Conservation (phyloP, 1,140 invertebrate genomes). For the Scaptomyza pallida region DNA sequence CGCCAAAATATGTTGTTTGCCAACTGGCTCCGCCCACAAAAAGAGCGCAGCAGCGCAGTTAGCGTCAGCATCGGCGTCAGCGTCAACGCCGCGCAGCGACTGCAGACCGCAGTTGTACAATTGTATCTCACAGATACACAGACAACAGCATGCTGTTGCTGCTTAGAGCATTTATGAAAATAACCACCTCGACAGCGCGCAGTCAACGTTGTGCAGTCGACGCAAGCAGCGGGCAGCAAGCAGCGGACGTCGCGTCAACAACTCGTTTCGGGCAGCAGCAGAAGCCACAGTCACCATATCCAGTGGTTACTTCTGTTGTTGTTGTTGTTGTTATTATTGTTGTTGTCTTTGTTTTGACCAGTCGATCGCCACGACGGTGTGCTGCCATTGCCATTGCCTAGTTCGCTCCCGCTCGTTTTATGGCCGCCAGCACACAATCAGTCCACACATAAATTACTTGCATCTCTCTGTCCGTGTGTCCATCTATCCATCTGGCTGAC, state of each 20-base stretch:
- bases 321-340: constrained; percentile 24
- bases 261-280: constrained; percentile 66
- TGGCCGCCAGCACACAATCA: constrained; percentile 65
- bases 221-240: constrained; percentile 1
- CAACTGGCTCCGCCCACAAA: constrained; percentile 66
- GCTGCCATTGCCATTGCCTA: constrained; percentile 41
- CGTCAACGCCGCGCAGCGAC: constrained; percentile 29
- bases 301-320: constrained; percentile 42
- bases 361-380: constrained; percentile 67
- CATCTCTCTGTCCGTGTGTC: constrained; percentile 21
- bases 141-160: constrained; percentile 27
- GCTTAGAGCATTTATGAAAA: constrained; percentile 64
- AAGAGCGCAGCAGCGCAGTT: constrained; percentile 39
- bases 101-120: constrained; percentile 30
- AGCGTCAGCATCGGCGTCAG: constrained; percentile 36
- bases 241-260: constrained; percentile 30
- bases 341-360: constrained; percentile 73
- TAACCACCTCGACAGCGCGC: constrained; percentile 51
- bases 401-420: constrained; percentile 49
- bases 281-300: constrained; percentile 10
- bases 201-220: constrained; percentile 19
- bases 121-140: constrained; percentile 61
- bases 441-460: constrained; percentile 72
- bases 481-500: constrained; percentile 7
- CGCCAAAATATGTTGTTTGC: constrained; percentile 57